A percentile compares a stretch with the other conserved stretches of the same genome.
Evolutionary conservation across 2,113 vertebrate genomes (phyloP).

Genomic region (Cynoglossus semilaevis): DNA sequence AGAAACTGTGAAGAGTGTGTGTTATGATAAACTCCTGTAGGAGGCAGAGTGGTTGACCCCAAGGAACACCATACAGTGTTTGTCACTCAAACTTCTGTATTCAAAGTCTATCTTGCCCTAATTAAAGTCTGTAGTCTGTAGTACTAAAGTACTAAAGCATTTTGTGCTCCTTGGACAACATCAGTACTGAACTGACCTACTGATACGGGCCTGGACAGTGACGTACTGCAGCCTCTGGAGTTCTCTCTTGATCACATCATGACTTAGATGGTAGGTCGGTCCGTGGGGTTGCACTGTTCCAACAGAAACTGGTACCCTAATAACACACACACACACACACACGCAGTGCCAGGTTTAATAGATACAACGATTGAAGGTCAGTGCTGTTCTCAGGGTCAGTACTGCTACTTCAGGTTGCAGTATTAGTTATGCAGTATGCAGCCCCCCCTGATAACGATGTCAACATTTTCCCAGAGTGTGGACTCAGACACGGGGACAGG

Average conservation of each 20-base stretch:
- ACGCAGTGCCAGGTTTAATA: neutral
- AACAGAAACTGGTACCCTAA: slow-evolving; percentile 72
- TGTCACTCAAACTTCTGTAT: no score
- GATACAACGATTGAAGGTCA: neutral
- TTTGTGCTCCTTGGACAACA: no score
- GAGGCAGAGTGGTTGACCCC: no score
- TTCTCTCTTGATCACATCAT: slow-evolving; percentile 79
- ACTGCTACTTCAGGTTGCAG: no score
- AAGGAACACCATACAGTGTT: no score
- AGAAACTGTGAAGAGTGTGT: no score
- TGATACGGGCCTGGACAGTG: slow-evolving; percentile 79
- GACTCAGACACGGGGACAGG: neutral
- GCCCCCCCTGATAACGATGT: neutral
- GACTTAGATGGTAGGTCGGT: slow-evolving; percentile 69
- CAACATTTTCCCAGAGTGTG: no score
- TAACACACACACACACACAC: slow-evolving; percentile 49
- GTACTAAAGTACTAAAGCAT: no score
- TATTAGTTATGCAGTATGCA: neutral
- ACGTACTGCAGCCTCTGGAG: slow-evolving; percentile 83
- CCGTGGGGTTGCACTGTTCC: slow-evolving; percentile 75
- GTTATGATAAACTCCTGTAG: no score
- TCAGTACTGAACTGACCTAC: slow-evolving; percentile 61
- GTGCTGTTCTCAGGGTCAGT: no score
- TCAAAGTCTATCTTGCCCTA: no score
- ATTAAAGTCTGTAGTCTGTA: no score